Percentiles rank a stretch among this genome's conserved stretches.
phyloP scores from a whole-genome alignment of 2,888 invertebrate genomes.

The Drosophila birchii region DNA sequence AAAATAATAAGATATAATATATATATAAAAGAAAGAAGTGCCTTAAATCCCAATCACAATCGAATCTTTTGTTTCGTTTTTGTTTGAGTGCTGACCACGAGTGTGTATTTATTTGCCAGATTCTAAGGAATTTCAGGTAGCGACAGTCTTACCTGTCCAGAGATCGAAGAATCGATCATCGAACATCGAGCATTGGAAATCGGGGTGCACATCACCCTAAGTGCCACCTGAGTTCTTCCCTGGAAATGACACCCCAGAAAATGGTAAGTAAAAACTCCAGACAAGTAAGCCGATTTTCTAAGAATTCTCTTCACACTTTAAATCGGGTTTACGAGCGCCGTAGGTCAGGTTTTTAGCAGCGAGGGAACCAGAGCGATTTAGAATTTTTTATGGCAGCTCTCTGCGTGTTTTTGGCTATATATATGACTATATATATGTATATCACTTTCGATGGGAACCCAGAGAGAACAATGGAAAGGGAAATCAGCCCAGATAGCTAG shows the following conservation, averaged over 20 bases:
- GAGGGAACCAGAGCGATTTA: slow-evolving; percentile 33
- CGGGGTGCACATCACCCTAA: slow-evolving; percentile 3
- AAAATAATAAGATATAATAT: neutral
- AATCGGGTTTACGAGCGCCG: slow-evolving; percentile 32
- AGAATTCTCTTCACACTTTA: slow-evolving; percentile 21
- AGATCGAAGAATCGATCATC: slow-evolving; percentile 7
- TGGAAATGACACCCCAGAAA: slow-evolving; percentile 11
- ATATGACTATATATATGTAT: neutral
- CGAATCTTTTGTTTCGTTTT: slow-evolving; percentile 31
- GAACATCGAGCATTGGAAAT: neutral
- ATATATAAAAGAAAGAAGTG: neutral
- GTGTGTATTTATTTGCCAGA: slow-evolving; percentile 17
- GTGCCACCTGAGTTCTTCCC: slow-evolving; percentile 17
- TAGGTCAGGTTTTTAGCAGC: slow-evolving; percentile 32
- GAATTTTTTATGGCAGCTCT: slow-evolving; percentile 20
- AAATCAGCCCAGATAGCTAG: slow-evolving; percentile 13
- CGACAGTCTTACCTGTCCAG: neutral
- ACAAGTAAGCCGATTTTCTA: slow-evolving; percentile 4
- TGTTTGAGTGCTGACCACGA: slow-evolving; percentile 38
- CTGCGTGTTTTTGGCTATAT: slow-evolving; percentile 9
- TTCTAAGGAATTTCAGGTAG: slow-evolving; percentile 31
- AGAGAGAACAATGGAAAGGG: slow-evolving; percentile 25
- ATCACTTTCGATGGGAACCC: slow-evolving; percentile 26
- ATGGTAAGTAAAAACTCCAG: slow-evolving; percentile 19
- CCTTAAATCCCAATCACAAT: slow-evolving; percentile 18